Evolutionary conservation across 35 echinoderm and acorn worm genomes (phyloP).

Genomic region (Stichopus chloronotus): DNA sequence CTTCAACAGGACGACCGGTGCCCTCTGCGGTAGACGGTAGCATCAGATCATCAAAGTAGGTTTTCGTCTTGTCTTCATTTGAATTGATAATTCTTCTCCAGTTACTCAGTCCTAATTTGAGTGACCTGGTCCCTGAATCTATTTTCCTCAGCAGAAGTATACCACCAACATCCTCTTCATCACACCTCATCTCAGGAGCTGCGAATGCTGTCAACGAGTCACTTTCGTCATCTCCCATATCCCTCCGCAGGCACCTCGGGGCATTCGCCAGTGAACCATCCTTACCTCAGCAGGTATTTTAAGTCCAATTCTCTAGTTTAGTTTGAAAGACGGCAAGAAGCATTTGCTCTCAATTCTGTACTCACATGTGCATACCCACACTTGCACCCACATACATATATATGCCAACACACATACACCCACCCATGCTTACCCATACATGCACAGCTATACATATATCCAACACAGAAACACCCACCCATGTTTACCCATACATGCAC

Average conservation of each 20-base stretch:
- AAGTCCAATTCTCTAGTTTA: not conserved
- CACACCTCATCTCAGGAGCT: not conserved
- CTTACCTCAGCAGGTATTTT: slow-evolving; percentile 54
- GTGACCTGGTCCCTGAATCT: too few relatives aligned
- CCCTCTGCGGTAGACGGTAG: not conserved
- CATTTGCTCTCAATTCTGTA: not conserved
- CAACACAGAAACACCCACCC: too few relatives aligned
- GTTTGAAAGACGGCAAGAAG: too few relatives aligned
- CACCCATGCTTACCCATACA: too few relatives aligned
- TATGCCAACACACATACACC: too few relatives aligned
- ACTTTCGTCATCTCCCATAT: slow-evolving; percentile 26
- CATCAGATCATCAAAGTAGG: not conserved
- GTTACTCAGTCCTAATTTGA: too few relatives aligned
- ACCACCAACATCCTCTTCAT: not conserved
- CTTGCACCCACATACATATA: not conserved
- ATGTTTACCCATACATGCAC: too few relatives aligned
- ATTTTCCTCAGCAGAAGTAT: not conserved
- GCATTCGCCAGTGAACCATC: slow-evolving; percentile 47
- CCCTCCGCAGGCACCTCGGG: slow-evolving; percentile 25
- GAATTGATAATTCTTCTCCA: too few relatives aligned
- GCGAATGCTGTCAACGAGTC: not conserved
- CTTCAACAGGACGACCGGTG: not conserved
- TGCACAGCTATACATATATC: too few relatives aligned
- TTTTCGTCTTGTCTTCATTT: too few relatives aligned
- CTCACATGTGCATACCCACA: not conserved